phyloP scores from a whole-genome alignment of 2,797 vertebrate species.

The Coregonus sp. region DNA sequence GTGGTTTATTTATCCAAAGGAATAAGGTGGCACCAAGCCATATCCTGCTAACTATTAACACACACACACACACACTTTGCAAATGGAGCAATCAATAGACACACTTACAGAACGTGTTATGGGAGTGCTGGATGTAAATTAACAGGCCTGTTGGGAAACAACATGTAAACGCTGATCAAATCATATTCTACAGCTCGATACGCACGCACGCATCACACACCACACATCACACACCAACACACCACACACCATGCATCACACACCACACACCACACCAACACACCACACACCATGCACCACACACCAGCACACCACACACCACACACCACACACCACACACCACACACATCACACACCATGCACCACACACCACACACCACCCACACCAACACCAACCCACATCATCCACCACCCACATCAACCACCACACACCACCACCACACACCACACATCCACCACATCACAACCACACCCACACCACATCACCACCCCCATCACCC shows the following conservation, averaged over 20 bases:
- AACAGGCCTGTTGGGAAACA: conserved; percentile 71
- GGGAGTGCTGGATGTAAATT: conserved; percentile 68
- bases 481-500: too few species aligned
- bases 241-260: conserved; percentile 9
- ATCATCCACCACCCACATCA: too few species aligned
- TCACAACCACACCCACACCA: too few species aligned
- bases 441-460: background rate
- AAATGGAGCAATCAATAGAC: conserved; percentile 66
- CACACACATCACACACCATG: too few species aligned
- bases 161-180: conserved; percentile 70
- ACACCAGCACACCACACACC: background rate
- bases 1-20: too few species aligned
- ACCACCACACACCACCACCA: too few species aligned
- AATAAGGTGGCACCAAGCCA: too few species aligned
- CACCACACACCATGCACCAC: background rate
- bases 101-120: conserved; percentile 65
- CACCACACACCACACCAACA: conserved; percentile 17
- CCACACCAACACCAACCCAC: background rate
- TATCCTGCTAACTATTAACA: background rate
- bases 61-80: conserved; percentile 50
- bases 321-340: too few species aligned
- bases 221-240: too few species aligned
- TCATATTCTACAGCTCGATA: conserved; percentile 45
- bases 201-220: background rate
- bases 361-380: too few species aligned